Percentiles rank a stretch among this genome's conserved stretches.
Conservation (phyloP, 2,888 invertebrate genomes). For the Troides oblongomaculatus region DNA sequence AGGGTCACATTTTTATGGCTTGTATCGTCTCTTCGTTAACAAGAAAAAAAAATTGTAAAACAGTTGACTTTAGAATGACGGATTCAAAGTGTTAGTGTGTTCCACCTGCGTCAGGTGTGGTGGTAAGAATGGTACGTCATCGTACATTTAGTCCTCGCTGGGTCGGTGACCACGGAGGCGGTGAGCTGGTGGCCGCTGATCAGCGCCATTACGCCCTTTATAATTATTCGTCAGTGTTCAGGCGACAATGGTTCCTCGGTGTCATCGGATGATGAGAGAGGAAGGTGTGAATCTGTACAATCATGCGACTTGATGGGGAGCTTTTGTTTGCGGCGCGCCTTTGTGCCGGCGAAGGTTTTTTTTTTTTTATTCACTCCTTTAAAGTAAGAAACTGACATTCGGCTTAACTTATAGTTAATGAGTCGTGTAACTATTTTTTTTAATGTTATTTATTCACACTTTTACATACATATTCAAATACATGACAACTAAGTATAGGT, state of each 20-base stretch:
- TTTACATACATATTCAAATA: too few species aligned
- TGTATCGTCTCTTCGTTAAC: too few species aligned
- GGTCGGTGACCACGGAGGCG: slow-evolving; percentile 15
- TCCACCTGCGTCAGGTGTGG: slow-evolving; percentile 12
- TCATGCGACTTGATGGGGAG: slow-evolving; percentile 31
- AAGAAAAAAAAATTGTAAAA: too few species aligned
- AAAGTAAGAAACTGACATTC: neutral
- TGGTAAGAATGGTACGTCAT: slow-evolving; percentile 2
- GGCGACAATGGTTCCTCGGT: slow-evolving; percentile 34
- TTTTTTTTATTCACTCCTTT: neutral
- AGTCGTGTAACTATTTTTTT: too few species aligned
- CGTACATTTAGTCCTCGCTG: slow-evolving; percentile 17
- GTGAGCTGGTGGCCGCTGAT: slow-evolving; percentile 21
- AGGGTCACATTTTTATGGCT: too few species aligned
- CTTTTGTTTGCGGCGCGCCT: slow-evolving; percentile 29
- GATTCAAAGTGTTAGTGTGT: neutral
- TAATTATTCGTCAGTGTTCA: slow-evolving; percentile 23
- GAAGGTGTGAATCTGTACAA: slow-evolving; percentile 24
- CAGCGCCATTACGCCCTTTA: slow-evolving; percentile 27
- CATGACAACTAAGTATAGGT: too few species aligned
- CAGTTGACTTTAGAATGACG: too few species aligned
- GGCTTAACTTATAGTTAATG: neutral
- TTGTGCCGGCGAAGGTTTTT: slow-evolving; percentile 1
- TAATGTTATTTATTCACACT: too few species aligned
- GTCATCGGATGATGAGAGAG: slow-evolving; percentile 34